Evolutionary conservation across 1,140 invertebrate genomes (phyloP).

Genomic region (Leptoteleia sp.): DNA sequence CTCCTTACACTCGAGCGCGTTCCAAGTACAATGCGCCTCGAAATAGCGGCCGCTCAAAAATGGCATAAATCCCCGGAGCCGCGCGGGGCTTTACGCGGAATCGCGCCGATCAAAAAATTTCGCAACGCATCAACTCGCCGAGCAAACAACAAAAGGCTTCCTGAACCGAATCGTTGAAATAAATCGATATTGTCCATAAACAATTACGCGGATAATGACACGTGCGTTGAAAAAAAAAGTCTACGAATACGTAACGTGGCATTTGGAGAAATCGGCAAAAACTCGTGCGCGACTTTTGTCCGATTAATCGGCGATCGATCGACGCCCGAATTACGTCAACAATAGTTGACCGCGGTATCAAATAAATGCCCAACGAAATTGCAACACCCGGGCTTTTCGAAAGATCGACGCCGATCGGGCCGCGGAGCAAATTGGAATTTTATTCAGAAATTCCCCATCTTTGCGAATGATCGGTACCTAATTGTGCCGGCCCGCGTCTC

Average conservation of each 20-base stretch:
- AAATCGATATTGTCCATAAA: slow-evolving; percentile 13
- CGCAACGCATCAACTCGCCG: not conserved
- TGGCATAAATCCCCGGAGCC: slow-evolving; percentile 27
- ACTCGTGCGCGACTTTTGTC: slow-evolving; percentile 19
- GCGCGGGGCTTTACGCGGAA: slow-evolving; percentile 31
- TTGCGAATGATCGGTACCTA: no score
- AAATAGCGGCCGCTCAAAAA: slow-evolving; percentile 25
- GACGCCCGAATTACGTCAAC: slow-evolving; percentile 27
- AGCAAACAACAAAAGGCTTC: not conserved
- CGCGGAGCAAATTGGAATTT: no score
- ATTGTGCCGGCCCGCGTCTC: no score
- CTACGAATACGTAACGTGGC: slow-evolving; percentile 15
- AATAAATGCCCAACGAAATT: no score
- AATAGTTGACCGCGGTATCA: no score
- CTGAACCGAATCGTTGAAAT: not conserved
- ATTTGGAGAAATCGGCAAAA: slow-evolving; percentile 17
- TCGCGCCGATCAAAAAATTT: not conserved
- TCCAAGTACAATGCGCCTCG: slow-evolving; percentile 19
- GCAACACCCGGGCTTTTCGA: no score
- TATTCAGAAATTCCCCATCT: no score
- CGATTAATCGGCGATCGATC: slow-evolving; percentile 36
- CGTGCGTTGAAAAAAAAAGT: slow-evolving; percentile 6
- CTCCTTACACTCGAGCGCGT: slow-evolving; percentile 28
- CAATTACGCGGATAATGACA: slow-evolving; percentile 16
- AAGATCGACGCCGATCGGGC: no score